Evolutionary conservation across 2,888 invertebrate genomes (phyloP).

Genomic region (Allacma fusca): DNA sequence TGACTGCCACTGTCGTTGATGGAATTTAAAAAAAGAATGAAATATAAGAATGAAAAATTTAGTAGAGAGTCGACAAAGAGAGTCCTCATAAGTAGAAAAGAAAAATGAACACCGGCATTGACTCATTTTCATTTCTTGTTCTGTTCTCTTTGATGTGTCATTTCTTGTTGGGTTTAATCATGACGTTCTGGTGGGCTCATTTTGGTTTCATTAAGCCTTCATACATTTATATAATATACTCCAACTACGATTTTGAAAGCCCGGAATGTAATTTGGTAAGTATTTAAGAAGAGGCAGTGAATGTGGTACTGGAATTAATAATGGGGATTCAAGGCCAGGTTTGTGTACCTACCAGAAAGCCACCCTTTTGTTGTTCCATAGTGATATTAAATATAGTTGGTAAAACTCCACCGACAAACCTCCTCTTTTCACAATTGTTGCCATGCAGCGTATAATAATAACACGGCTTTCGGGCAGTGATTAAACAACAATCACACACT

Average conservation of each 20-base stretch:
- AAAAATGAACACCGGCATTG: constrained; percentile 12
- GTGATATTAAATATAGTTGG: neutral
- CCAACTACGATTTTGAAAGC: neutral
- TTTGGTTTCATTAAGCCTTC: neutral
- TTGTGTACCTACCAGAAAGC: neutral
- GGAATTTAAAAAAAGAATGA: too few species aligned
- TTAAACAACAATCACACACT: constrained; percentile 12
- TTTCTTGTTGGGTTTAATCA: neutral
- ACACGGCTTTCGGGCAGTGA: neutral
- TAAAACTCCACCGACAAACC: neutral
- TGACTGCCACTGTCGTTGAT: too few species aligned
- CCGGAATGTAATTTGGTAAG: too few species aligned
- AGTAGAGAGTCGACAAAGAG: too few species aligned
- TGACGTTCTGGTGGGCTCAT: neutral
- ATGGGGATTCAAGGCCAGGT: neutral
- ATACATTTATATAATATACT: too few species aligned
- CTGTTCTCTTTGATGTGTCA: neutral
- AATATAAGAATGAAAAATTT: too few species aligned
- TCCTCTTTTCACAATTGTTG: neutral
- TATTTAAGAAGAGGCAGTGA: too few species aligned
- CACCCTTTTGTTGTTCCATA: neutral
- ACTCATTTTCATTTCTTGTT: neutral
- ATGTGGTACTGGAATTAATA: neutral
- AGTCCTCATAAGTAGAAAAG: neutral
- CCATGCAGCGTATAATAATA: neutral